Evolutionary conservation across 2,888 invertebrate genomes (phyloP).

Genomic region (Diarsia mendica): DNA sequence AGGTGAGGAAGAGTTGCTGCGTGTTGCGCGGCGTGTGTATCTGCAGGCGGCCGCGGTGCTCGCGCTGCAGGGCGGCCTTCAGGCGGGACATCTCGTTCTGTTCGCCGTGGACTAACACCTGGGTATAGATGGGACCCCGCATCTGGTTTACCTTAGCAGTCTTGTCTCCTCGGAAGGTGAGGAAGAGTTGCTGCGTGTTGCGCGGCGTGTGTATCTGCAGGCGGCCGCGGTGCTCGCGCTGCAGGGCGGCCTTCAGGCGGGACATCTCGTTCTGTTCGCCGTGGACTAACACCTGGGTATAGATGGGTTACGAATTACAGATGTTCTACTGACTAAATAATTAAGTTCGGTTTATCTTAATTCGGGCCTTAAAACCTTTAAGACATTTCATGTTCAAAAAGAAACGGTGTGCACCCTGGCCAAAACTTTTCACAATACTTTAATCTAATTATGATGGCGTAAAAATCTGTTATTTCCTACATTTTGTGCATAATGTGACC

Average conservation of each 20-base stretch:
- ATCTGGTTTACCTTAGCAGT: conserved; percentile 95
- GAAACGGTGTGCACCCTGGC: background rate
- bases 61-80: too few relatives aligned
- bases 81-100: too few relatives aligned
- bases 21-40: too few relatives aligned
- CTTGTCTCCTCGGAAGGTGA: conserved; percentile 99
- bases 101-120: too few relatives aligned
- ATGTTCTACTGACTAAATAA: background rate
- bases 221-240: conserved; percentile 97
- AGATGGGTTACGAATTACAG: background rate
- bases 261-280: conserved; percentile 99
- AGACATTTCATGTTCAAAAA: background rate
- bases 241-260: conserved; percentile 97
- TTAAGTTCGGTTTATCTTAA: background rate
- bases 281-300: conserved; percentile 95
- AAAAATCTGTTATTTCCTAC: background rate
- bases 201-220: conserved; percentile 98
- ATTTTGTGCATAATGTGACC: too few relatives aligned
- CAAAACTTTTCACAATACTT: background rate
- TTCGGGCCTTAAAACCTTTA: background rate
- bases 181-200: conserved; percentile 97
- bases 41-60: too few relatives aligned
- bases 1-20: too few relatives aligned
- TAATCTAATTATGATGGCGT: background rate
- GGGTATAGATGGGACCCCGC: too few relatives aligned